Conservation (phyloP, 2,888 invertebrate species). For the Conops quadrifasciatus region DNA sequence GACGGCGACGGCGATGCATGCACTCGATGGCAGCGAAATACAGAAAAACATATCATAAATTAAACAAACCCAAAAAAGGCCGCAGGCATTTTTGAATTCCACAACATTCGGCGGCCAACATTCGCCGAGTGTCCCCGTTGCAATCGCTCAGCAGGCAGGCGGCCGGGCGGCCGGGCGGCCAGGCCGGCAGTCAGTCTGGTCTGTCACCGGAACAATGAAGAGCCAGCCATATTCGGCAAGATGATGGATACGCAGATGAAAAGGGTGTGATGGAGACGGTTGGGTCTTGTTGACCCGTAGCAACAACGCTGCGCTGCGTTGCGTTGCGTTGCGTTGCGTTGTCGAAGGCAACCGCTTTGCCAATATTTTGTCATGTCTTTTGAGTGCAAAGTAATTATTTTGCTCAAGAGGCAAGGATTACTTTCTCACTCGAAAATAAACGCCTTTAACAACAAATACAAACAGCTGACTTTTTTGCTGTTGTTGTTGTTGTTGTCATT, state of each 20-base stretch:
- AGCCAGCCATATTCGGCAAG: constrained; percentile 16
- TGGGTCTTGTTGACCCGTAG: too few species aligned
- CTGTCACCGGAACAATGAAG: constrained; percentile 15
- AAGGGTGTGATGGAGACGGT: too few species aligned
- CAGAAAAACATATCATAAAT: constrained; percentile 40
- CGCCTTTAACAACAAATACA: too few species aligned
- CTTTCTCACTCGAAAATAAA: too few species aligned
- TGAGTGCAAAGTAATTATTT: constrained; percentile 35
- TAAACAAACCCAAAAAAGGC: constrained; percentile 42
- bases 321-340: constrained; percentile 10
- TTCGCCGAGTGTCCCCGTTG: constrained; percentile 22
- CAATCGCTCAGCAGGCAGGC: constrained; percentile 8
- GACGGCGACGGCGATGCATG: constrained; percentile 4
- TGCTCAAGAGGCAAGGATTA: background rate
- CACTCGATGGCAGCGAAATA: constrained; percentile 39
- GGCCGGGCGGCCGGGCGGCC: background rate
- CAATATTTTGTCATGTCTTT: constrained; percentile 34
- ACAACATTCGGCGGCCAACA: background rate
- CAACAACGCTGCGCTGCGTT: too few species aligned
- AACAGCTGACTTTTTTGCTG: background rate
- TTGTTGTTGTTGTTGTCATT: background rate
- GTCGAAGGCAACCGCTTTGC: constrained; percentile 18
- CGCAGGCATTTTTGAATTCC: constrained; percentile 29
- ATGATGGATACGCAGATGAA: too few species aligned
- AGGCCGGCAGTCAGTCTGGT: too few species aligned